Conservation (phyloP, 2,797 vertebrate species). For the Chaunax sp. region DNA sequence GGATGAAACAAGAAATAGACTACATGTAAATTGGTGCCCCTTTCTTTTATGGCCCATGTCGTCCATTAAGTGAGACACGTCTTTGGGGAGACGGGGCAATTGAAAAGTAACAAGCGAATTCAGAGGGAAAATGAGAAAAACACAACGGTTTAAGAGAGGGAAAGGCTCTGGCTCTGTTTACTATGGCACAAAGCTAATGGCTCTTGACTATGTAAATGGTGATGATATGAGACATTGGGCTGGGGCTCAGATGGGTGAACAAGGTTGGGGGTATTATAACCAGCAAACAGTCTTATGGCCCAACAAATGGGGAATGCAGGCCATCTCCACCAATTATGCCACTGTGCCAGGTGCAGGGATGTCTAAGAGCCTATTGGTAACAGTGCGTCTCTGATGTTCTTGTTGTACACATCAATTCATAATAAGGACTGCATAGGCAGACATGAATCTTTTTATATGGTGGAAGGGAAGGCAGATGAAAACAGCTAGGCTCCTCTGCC, state of each 20-base stretch:
- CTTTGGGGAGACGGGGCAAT: conserved; percentile 66
- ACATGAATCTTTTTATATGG: conserved; percentile 76
- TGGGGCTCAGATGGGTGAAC: conserved; percentile 86
- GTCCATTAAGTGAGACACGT: conserved; percentile 65
- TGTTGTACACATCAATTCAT: conserved; percentile 85
- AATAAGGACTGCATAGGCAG: conserved; percentile 84
- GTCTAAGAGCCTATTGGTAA: conserved; percentile 86
- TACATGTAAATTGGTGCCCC: conserved; percentile 62
- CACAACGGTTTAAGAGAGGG: conserved; percentile 72
- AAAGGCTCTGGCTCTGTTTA: conserved; percentile 82
- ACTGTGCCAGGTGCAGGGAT: conserved; percentile 87
- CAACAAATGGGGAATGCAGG: conserved; percentile 77
- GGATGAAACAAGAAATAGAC: conserved; percentile 50
- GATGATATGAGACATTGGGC: conserved; percentile 84
- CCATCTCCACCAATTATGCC: conserved; percentile 85
- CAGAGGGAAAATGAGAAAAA: conserved; percentile 76
- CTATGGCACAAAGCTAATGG: conserved; percentile 84
- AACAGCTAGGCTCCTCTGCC: conserved; percentile 68
- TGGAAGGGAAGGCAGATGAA: conserved; percentile 69
- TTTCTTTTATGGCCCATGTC: conserved; percentile 62
- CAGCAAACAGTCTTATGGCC: conserved; percentile 79
- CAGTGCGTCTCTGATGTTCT: conserved; percentile 85
- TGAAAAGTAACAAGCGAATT: conserved; percentile 76
- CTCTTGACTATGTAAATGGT: conserved; percentile 90
- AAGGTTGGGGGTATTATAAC: conserved; percentile 82